Evolutionary conservation across 2,113 vertebrate species (phyloP).

Genomic region (Petroica traversi): DNA sequence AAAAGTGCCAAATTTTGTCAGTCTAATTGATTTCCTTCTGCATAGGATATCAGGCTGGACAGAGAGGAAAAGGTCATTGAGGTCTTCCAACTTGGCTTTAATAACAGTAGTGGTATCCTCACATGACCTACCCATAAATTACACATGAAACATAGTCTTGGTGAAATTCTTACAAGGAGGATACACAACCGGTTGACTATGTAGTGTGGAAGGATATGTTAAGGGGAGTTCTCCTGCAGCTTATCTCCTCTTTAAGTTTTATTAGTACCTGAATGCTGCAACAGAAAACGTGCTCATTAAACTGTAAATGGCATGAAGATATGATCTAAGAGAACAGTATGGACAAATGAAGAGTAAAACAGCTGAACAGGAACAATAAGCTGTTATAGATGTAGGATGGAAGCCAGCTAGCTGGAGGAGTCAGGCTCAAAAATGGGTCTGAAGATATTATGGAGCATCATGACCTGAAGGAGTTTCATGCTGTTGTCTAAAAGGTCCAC

Average conservation of each 20-base stretch:
- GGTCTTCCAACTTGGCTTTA: not conserved
- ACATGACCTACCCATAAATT: not conserved
- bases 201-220: not conserved
- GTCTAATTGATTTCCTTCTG: not conserved
- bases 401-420: not conserved
- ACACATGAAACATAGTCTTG: not conserved
- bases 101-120: not conserved
- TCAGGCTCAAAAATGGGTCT: not conserved
- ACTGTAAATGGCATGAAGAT: not conserved
- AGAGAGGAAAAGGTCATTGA: not conserved
- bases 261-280: not conserved
- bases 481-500: not conserved
- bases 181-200: not conserved
- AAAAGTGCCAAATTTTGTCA: not conserved
- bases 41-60: not conserved
- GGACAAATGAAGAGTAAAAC: not conserved
- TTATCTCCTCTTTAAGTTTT: not conserved
- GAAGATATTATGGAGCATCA: not conserved
- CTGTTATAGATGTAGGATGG: not conserved
- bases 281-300: rapidly evolving
- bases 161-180: not conserved
- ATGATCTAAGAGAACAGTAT: not conserved
- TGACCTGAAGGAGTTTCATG: not conserved
- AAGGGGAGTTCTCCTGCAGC: not conserved
- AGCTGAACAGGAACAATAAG: not conserved